Evolutionary conservation across 2,888 invertebrate genomes (phyloP).

Genomic region (Netelia fuscicornis): DNA sequence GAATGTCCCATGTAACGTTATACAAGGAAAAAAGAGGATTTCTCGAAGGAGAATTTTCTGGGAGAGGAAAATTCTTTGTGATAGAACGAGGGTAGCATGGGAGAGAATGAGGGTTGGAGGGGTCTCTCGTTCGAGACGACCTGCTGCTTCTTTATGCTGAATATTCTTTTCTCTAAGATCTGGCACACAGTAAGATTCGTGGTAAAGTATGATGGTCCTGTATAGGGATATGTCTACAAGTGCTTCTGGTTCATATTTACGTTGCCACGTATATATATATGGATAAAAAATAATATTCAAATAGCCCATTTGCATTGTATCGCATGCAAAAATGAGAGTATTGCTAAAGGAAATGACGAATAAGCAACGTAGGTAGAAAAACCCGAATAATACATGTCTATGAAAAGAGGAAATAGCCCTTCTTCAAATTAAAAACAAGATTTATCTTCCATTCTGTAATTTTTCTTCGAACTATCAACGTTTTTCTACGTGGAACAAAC

Average conservation of each 20-base stretch:
- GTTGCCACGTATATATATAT: neutral
- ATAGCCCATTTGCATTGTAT: neutral
- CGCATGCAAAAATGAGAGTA: neutral
- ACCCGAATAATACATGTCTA: neutral
- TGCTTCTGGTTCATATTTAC: neutral
- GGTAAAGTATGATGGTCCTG: neutral
- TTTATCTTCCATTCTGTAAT: neutral
- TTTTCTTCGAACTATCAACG: neutral
- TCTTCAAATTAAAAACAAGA: neutral
- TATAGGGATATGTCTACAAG: neutral
- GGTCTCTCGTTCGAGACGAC: constrained; percentile 15
- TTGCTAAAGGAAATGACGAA: neutral
- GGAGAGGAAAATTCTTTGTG: constrained; percentile 44
- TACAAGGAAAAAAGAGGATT: constrained; percentile 30
- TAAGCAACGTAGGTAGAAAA: neutral
- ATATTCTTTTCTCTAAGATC: constrained; percentile 25
- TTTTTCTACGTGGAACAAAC: neutral
- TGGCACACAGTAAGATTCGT: constrained; percentile 17
- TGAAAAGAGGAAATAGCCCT: neutral
- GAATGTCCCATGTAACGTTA: neutral
- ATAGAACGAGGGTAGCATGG: constrained; percentile 25
- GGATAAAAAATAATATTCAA: constrained; percentile 6
- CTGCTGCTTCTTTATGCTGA: constrained; percentile 28
- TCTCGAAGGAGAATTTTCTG: constrained; percentile 41
- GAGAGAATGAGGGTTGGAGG: constrained; percentile 4